phyloP scores from a whole-genome alignment of 2,888 invertebrate species.

The Harmothoe impar region DNA sequence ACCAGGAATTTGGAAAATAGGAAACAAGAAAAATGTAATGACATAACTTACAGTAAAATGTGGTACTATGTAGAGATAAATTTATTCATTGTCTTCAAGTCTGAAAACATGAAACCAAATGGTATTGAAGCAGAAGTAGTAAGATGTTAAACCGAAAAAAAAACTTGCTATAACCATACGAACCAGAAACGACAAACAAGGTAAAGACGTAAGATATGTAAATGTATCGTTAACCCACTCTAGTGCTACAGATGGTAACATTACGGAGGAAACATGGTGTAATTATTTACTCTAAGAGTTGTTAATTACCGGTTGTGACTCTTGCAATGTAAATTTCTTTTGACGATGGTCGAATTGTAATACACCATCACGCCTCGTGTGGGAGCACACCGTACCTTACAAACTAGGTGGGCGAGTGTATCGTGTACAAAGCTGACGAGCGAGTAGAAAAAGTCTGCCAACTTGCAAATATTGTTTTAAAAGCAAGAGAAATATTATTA shows the following conservation, averaged over 20 bases:
- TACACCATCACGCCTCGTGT: background rate
- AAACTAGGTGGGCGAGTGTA: background rate
- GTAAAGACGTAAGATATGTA: background rate
- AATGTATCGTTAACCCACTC: background rate
- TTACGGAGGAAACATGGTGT: background rate
- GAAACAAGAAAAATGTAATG: background rate
- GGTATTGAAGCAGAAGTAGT: slow-evolving; percentile 13
- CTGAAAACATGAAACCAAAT: background rate
- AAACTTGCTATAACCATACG: background rate
- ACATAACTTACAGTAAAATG: background rate
- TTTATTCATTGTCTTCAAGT: background rate
- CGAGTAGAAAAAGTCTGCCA: background rate
- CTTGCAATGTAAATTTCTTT: slow-evolving; percentile 21
- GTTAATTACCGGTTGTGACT: slow-evolving; percentile 21
- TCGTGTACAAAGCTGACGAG: background rate
- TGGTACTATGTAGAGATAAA: background rate
- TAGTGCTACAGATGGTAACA: background rate
- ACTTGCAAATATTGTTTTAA: background rate
- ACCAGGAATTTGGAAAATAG: background rate
- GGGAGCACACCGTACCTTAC: background rate
- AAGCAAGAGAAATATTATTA: background rate
- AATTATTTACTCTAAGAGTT: background rate
- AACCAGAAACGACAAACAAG: background rate
- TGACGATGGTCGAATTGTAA: slow-evolving; percentile 15
- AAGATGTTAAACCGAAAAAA: background rate